Base-by-base conservation (phyloP, 1,140 invertebrate species). In the Carcinoscorpius rotundicauda region DNA sequence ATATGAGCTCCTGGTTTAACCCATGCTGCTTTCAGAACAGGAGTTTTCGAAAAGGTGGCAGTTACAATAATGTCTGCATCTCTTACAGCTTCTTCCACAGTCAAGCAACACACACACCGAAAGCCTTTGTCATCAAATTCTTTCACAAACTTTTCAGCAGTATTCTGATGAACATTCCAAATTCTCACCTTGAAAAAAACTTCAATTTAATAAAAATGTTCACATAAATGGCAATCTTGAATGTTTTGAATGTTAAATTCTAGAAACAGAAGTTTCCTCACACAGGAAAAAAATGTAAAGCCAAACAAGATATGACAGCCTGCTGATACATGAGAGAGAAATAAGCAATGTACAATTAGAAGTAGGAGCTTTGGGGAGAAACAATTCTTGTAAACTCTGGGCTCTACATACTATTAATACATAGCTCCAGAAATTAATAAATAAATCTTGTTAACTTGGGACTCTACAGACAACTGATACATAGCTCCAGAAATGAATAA, bases 11-110 rank as follows among this genome's bases (percentile, higher is more conserved):
- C 79, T 4, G 71, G 64, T 75, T 82, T 82, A 3, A 84, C 68
- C 80, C 80, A 82, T 53, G 76, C 73, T 9, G 68, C 69, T 60
- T 77, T 67, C 5, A 84, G 61, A 10, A 84, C 71, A 6, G 81
- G 78, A 61, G 70, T 72, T 11, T 62, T 70, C 8, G 78, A 71
- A 63, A 72, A 74, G 4, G 82, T 83, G 1, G 78, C 79, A 9
- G 81, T 82, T 6, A 82, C 74, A 57, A 84, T 79, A n/a, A 83
- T 76, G 74, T 84, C 82, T 58, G 82, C 82, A 69, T 75, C 75
- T 66, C 71, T 72, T 4, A 81, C 78, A 65, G 81, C 81, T 57
- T 79, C 75, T 69, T 79, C 66, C 8, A 71, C 75, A 53, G 69
- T 75, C 5, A 65, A 53, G 64, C 68, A 76, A n/a, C 72, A 70